These are phyloP conservation scores for Drosophila nebulosa DNA, from an alignment of 1,140 invertebrate genomes.

Conservation along the genomic window DNA sequence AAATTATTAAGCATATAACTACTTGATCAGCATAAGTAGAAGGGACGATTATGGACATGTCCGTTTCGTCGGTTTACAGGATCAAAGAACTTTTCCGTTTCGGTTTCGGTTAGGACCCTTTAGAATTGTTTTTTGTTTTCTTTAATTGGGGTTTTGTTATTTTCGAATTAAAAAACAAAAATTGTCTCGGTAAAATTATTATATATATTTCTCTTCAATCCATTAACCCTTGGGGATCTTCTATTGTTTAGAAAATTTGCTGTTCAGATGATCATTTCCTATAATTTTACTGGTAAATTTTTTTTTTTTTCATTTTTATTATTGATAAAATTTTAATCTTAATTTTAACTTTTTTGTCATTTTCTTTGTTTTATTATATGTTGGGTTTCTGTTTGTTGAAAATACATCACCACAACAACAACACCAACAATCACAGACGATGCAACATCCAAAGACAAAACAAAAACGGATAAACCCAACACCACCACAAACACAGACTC, in stretches of 20 bases:
- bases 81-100: too few species aligned
- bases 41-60: too few species aligned
- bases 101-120: too few species aligned
- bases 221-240: too few species aligned
- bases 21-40: too few species aligned
- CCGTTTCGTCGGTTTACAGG: too few species aligned
- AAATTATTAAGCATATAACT: too few species aligned
- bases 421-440: conserved; percentile 49
- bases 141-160: too few species aligned
- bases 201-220: too few species aligned
- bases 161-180: too few species aligned
- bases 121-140: neutral
- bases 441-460: conserved; percentile 72
- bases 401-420: conserved; percentile 9
- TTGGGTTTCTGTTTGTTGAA: conserved; percentile 42
- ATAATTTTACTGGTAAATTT: conserved; percentile 16
- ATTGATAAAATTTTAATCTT: conserved; percentile 8
- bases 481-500: conserved; percentile 59
- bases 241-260: neutral
- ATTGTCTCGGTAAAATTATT: too few species aligned
- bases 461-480: conserved; percentile 72
- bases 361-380: conserved; percentile 30
- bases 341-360: conserved; percentile 11
- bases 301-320: conserved; percentile 31
- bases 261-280: too few species aligned